Conservation (phyloP, 1,140 invertebrate species). For the Leptinotarsa lineolata region DNA sequence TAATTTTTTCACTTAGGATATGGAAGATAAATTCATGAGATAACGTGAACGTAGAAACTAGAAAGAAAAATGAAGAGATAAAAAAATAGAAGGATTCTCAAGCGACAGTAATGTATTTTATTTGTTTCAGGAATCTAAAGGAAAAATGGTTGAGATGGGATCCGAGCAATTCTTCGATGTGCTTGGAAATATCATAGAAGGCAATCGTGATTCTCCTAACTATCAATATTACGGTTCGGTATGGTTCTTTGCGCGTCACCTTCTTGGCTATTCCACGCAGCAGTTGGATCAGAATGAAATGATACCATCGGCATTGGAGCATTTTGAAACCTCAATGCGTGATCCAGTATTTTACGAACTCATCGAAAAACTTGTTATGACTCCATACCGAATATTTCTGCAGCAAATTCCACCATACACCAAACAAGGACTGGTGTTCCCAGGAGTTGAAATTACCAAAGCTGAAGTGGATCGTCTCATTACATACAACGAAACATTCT, state of each 20-base stretch:
- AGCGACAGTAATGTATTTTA: too few species aligned
- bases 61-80: too few species aligned
- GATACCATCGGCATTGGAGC: constrained; percentile 55
- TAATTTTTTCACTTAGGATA: too few species aligned
- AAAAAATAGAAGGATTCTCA: too few species aligned
- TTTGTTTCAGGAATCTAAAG: constrained; percentile 56
- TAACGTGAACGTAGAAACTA: too few species aligned
- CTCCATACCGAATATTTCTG: constrained; percentile 55
- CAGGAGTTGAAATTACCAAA: constrained; percentile 66
- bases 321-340: constrained; percentile 64
- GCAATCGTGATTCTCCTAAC: constrained; percentile 69
- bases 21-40: too few species aligned
- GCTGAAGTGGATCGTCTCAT: constrained; percentile 66
- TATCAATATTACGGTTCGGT: constrained; percentile 66
- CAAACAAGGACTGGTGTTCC: constrained; percentile 62
- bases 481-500: constrained; percentile 74
- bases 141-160: constrained; percentile 58
- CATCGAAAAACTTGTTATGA: constrained; percentile 59
- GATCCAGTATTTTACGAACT: constrained; percentile 71
- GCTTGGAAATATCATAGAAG: constrained; percentile 71
- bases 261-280: constrained; percentile 59
- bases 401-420: constrained; percentile 62
- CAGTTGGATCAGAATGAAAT: constrained; percentile 47
- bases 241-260: constrained; percentile 58
- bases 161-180: constrained; percentile 62